Evolutionary conservation across 1,140 invertebrate species (phyloP).

Genomic region (Nasonia longicornis): DNA sequence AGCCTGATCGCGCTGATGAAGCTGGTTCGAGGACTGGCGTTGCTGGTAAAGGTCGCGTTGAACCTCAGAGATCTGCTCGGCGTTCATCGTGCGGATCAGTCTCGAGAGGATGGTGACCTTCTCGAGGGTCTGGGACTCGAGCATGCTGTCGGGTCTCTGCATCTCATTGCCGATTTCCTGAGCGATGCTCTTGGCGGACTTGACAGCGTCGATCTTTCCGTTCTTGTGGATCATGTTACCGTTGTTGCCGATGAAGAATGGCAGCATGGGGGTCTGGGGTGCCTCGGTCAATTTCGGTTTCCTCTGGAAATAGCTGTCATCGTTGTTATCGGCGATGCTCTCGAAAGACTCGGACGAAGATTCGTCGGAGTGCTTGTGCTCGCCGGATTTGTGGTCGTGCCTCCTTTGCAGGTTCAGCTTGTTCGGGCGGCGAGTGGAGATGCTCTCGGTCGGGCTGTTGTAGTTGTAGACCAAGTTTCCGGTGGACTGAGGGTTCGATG

Average conservation of each 20-base stretch:
- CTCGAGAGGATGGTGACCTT: conserved; percentile 73
- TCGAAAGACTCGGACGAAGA: conserved; percentile 33
- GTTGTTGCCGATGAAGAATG: conserved; percentile 69
- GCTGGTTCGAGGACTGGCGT: conserved; percentile 48
- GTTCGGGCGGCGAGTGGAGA: conserved; percentile 43
- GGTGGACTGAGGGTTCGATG: conserved; percentile 60
- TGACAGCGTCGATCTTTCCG: conserved; percentile 57
- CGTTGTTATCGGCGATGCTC: conserved; percentile 7
- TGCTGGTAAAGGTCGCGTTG: conserved; percentile 54
- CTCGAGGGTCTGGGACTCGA: conserved; percentile 70
- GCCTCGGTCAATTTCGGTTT: conserved; percentile 66
- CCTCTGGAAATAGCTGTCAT: conserved; percentile 58
- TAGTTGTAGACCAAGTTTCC: conserved; percentile 73
- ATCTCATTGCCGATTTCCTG: conserved; percentile 72
- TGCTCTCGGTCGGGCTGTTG: conserved; percentile 58
- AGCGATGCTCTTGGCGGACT: conserved; percentile 68
- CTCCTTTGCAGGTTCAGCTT: background rate
- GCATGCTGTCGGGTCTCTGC: conserved; percentile 70
- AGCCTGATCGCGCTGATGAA: conserved; percentile 65
- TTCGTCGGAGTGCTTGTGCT: background rate
- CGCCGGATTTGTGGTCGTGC: background rate
- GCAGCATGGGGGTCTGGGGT: conserved; percentile 67
- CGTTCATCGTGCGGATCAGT: conserved; percentile 73
- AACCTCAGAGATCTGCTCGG: conserved; percentile 68
- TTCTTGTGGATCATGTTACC: conserved; percentile 65